These are phyloP conservation scores for Notodonta dromedarius DNA, from an alignment of 2,888 invertebrate genomes.

Conservation along the genomic window DNA sequence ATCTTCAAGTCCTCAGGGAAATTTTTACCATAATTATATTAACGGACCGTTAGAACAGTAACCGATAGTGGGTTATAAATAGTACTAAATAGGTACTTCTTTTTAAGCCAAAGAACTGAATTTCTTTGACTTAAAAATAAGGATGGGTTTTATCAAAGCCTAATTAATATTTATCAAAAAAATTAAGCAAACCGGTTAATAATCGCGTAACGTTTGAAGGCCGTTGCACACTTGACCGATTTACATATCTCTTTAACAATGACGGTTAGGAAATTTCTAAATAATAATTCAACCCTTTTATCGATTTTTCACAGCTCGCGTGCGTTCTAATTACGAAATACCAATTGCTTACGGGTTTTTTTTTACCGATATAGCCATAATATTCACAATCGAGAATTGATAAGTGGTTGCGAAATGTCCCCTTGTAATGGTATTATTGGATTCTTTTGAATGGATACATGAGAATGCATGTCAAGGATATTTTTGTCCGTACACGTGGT, in stretches of 20 bases:
- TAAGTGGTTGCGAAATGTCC: conserved; percentile 62
- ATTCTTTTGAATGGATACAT: conserved; percentile 49
- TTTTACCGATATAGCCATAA: conserved; percentile 52
- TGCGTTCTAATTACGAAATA: conserved; percentile 64
- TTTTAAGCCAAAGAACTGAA: too few relatives aligned
- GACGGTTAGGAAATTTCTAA: conserved; percentile 26
- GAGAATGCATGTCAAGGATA: conserved; percentile 69
- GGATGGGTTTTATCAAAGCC: neutral
- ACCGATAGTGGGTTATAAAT: too few relatives aligned
- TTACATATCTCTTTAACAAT: conserved; percentile 28
- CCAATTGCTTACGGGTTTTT: conserved; percentile 48
- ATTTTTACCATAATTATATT: too few relatives aligned
- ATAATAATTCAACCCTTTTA: conserved; percentile 21
- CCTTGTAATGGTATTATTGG: conserved; percentile 42
- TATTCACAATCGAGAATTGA: conserved; percentile 47
- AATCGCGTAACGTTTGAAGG: conserved; percentile 26
- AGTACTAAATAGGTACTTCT: too few relatives aligned
- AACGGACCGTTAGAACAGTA: too few relatives aligned
- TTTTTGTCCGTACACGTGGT: conserved; percentile 27
- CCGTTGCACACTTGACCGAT: conserved; percentile 34
- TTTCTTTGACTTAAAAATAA: too few relatives aligned
- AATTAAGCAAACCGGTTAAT: conserved; percentile 16
- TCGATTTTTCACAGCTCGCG: conserved; percentile 42
- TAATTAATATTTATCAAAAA: conserved; percentile 21
- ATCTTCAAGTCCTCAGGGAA: too few relatives aligned